These are phyloP conservation scores for Conus canariensis DNA, from an alignment of 2,888 invertebrate genomes.

Conservation along the genomic window DNA sequence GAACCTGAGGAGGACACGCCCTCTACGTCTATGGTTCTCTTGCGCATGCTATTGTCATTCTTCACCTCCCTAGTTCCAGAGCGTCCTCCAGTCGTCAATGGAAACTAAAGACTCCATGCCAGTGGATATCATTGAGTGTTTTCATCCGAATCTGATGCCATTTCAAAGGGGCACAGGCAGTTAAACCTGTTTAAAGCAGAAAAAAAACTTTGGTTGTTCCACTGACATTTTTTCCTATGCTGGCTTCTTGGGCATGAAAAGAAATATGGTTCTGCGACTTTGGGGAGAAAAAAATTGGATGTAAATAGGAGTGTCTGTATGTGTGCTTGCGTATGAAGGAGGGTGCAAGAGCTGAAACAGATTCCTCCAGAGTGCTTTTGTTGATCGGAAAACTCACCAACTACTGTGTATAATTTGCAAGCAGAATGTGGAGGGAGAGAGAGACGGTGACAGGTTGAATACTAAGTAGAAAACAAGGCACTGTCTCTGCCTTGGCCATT, in stretches of 20 bases:
- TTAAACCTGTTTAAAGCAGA: too few relatives aligned
- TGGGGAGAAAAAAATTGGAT: not conserved
- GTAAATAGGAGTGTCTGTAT: not conserved
- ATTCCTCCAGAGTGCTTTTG: not conserved
- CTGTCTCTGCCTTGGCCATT: not conserved
- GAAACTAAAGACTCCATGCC: slow-evolving; percentile 57
- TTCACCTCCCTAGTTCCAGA: slow-evolving; percentile 96
- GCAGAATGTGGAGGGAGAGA: slow-evolving; percentile 13
- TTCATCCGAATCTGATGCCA: not conserved
- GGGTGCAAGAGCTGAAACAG: not conserved
- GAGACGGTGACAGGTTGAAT: not conserved
- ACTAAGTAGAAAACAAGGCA: slow-evolving; percentile 5
- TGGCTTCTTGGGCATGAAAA: not conserved
- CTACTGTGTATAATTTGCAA: not conserved
- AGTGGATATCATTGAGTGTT: not conserved
- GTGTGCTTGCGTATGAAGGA: not conserved
- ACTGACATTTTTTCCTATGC: not conserved
- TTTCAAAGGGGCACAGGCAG: too few relatives aligned
- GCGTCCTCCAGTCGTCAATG: slow-evolving; percentile 83
- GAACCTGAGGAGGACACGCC: slow-evolving; percentile 73
- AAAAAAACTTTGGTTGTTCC: not conserved
- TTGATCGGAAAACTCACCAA: not conserved
- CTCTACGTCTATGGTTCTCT: slow-evolving; percentile 87
- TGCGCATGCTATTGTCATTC: slow-evolving; percentile 95
- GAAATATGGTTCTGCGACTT: not conserved